Base-by-base conservation (phyloP, 2,888 invertebrate species). In the Formica aserva region DNA sequence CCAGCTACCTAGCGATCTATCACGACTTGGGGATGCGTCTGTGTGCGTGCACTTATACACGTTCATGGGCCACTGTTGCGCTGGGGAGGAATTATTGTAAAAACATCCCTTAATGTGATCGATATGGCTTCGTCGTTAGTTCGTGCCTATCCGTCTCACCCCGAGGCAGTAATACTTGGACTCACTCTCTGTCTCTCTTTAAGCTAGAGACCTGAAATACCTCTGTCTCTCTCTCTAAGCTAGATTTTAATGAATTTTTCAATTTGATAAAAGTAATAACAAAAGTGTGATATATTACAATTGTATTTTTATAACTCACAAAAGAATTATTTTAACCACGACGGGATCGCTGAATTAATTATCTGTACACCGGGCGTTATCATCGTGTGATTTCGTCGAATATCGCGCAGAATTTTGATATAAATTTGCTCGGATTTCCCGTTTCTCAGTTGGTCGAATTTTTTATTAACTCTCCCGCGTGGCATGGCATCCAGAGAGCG, bases 31-130 rank as follows among this genome's bases (percentile, higher is more conserved):
- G 71, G 48, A 67, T 35, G 75, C 74, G 75, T 67, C 57, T 55
- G 78, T 72, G 55, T 11, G 66, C 60, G 74, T 45, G 45, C 57
- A 52, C 85, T 38, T 83, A 67, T 57, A 76, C 77, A 82, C 87
- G 85, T 84, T 84, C 71, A 84, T 81, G 84, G 80, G 72, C 85
- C 63, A 48, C 63, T 83, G 82, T 83, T 85, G 86, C 74, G 89
- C 85, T 81, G 84, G 85, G 86, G 86, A 80, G 91, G 91, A 93
- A 93, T 94, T 93, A 93, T 93, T 93, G 92, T 89, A 93, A 94
- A 93, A 94, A 92, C 93, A 93, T 94, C 92, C 92, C 91, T 91
- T 91, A 92, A 92, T 92, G 91, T 91, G 92, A 92, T 94, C 93
- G 91, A 92, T 92, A 91, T 87, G 89, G 88, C 90, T 91, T 92